Evolutionary conservation across 1,140 invertebrate species (phyloP), one percentile per base, ranked within the genome.

Genomic region (Elysia chlorotica): DNA sequence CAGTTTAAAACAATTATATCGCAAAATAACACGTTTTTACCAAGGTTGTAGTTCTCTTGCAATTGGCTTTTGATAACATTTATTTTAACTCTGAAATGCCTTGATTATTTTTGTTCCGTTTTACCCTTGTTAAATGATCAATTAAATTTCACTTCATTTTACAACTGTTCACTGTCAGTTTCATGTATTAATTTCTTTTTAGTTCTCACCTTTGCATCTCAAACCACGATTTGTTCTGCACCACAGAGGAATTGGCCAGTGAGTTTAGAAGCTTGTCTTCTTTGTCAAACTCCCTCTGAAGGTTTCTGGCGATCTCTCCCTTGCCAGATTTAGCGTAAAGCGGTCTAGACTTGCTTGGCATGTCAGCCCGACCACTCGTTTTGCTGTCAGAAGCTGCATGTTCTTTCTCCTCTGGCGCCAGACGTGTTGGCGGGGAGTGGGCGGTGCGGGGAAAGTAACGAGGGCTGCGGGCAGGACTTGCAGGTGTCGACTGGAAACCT

Each of bases 141-240:
- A 28, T 14, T 63, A 14, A 10, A 31, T 10, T 31, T 33, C 10
- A 30, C 23, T 31, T n/a, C 3, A 14, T 23, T 30, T 5, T 38
- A 25, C 37, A 66, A 37, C 23, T 37, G 23, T 66, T 38, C n/a
- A 38, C 3, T 6, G 35, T 25, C 33, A 4, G 35, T n/a, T 25
- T 23, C 25, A 31, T 17, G 14, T 5, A 10, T 30, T 35, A 14
- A 4, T 4, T 14, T 35, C 10, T 35, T 63, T 14, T 57, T 17
- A 54, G 17, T 36, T 25, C 59, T 69, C 63, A 74, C 73, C 65
- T 70, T 37, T 70, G 66, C n/a, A 70, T 14, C 41, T 78, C 74
- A 62, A 68, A 75, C 76, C 76, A 78, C n/a, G 73, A 69, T 57
- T 78, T 75, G 33, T 62, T 62, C 36, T 65, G 30, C 25, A 69